Evolutionary conservation across 2,797 vertebrate species (phyloP), one percentile per base, ranked within the genome.

Genomic region (Anguilla anguilla): DNA sequence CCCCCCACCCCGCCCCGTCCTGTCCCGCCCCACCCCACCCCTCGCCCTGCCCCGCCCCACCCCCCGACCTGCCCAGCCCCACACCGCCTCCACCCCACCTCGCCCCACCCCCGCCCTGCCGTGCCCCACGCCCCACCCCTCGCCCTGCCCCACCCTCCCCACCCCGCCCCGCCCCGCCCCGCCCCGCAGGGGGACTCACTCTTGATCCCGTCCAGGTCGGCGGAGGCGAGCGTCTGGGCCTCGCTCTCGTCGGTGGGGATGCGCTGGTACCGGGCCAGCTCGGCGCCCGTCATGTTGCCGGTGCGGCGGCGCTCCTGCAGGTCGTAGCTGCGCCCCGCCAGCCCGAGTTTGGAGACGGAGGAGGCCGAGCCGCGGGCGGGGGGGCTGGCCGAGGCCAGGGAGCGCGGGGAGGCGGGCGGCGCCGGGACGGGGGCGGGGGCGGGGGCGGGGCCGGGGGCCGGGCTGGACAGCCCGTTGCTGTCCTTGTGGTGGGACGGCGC

Each of bases 151-250:
- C n/a, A n/a, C n/a, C n/a, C n/a, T n/a, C n/a, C n/a, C n/a, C n/a
- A n/a, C n/a, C 15, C 43, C 22, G 6, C 77, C 17, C n/a, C 35
- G 17, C 74, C 72, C 17, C 19, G 1, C 31, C 39, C 39, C 39
- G 43, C 19, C 39, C 35, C 28, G 11, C 28, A 13, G n/a, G n/a
- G n/a, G n/a, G 13, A 93, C 97, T 96, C 89, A 98, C 97, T 98
- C 91, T 98, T 98, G 95, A 98, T 98, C 91, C 96, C 97, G 46
- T 98, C 97, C 84, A 98, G 94, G 94, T 98, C 97, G 0, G 96
- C 96, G 0, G 96, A 96, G 84, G 94, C 96, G 90, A 98, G 90
- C 0, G 95, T 97, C 93, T 97, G 96, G 0, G 95, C 97, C 90
- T 98, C 97, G 0, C 95, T 97, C 89, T 97, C 95, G 0, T 98